A percentile compares a stretch with the other conserved stretches of the same genome.
These are phyloP conservation scores for Patiria miniata DNA, from an alignment of 35 echinoderm and acorn worm genomes.

Conservation along the genomic window DNA sequence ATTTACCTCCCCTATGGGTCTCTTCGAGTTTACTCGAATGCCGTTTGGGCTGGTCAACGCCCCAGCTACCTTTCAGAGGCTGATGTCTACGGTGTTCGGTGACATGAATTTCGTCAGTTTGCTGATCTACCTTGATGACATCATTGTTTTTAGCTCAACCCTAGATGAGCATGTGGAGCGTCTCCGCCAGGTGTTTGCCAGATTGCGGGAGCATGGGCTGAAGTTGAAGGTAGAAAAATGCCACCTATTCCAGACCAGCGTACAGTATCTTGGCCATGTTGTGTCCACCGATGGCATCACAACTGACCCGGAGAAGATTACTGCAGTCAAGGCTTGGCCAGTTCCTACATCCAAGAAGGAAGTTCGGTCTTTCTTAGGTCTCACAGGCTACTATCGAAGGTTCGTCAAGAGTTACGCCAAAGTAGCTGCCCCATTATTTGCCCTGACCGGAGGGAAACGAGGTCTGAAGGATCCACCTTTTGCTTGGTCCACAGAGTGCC, in stretches of 20 bases:
- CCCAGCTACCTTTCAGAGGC: conserved; percentile 15
- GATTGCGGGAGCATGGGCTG: conserved; percentile 52
- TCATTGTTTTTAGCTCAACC: conserved; percentile 34
- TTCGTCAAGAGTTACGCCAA: conserved; percentile 4
- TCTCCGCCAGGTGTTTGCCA: conserved; percentile 25
- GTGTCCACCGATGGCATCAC: conserved; percentile 36
- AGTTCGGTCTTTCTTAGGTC: conserved; percentile 13
- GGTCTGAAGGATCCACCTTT: not conserved
- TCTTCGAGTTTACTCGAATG: conserved; percentile 45
- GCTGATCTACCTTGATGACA: conserved; percentile 35
- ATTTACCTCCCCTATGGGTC: no score
- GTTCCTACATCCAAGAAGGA: conserved; percentile 18
- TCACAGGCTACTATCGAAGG: conserved; percentile 13
- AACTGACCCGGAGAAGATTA: conserved; percentile 43
- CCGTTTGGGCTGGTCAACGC: conserved; percentile 30
- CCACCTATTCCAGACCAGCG: not conserved
- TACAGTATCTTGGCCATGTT: conserved; percentile 49
- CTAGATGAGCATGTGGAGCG: conserved; percentile 53
- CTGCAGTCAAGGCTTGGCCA: conserved; percentile 33
- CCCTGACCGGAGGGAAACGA: not conserved
- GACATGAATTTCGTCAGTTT: conserved; percentile 13
- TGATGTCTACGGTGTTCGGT: conserved; percentile 40
- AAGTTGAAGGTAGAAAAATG: conserved; percentile 67
- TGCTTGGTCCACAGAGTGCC: not conserved
- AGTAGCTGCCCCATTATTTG: not conserved